phyloP scores from a whole-genome alignment of 2,113 vertebrate genomes.

The Perca fluviatilis region DNA sequence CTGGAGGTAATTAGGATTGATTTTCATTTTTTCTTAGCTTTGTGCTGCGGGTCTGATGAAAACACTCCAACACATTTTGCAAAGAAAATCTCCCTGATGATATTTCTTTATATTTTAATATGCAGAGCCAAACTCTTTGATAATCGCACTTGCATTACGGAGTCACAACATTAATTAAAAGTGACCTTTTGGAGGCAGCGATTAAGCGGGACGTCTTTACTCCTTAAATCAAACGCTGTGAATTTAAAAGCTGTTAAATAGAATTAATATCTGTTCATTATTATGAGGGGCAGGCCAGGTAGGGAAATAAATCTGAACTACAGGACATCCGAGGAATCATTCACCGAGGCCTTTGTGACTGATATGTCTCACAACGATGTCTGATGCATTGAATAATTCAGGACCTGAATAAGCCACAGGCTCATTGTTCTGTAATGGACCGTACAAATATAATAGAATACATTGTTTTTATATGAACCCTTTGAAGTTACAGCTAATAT shows the following conservation, averaged over 20 bases:
- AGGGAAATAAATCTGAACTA: too few species aligned
- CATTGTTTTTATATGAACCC: too few species aligned
- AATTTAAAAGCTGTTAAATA: slow-evolving; percentile 61
- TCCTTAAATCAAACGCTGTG: slow-evolving; percentile 59
- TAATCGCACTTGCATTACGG: slow-evolving; percentile 58
- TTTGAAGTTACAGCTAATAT: too few species aligned
- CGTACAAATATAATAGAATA: too few species aligned
- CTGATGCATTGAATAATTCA: neutral
- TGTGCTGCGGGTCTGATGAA: slow-evolving; percentile 16
- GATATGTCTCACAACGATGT: neutral
- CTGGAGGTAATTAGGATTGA: slow-evolving; percentile 40
- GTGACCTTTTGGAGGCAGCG: slow-evolving; percentile 67
- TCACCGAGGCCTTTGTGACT: neutral
- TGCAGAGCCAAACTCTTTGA: slow-evolving; percentile 44
- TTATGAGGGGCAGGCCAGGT: slow-evolving; percentile 1
- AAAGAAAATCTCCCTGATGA: slow-evolving; percentile 5
- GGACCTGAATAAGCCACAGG: too few species aligned
- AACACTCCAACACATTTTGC: neutral
- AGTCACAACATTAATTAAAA: slow-evolving; percentile 73
- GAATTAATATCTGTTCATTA: slow-evolving; percentile 56
- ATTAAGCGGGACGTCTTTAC: slow-evolving; percentile 51
- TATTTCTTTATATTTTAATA: slow-evolving; percentile 53
- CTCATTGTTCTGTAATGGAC: neutral
- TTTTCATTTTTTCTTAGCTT: slow-evolving; percentile 25
- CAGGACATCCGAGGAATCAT: neutral